Percentiles rank a stretch among this genome's conserved stretches.
These are phyloP conservation scores for Ganaspis sp. DNA, from an alignment of 1,140 invertebrate species.

Conservation along the genomic window DNA sequence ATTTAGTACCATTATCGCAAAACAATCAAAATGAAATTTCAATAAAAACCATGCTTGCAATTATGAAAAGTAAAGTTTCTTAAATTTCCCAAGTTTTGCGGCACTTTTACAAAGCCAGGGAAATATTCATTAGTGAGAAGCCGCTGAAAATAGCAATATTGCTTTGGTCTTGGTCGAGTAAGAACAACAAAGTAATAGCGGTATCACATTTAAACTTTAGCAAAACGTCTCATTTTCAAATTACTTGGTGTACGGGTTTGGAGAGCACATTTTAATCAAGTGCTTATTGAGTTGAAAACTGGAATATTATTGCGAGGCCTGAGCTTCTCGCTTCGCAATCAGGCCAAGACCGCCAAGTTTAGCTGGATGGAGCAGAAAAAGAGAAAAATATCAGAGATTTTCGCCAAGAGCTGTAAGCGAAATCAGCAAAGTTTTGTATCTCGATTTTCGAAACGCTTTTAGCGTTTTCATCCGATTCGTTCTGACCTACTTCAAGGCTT, in stretches of 20 bases:
- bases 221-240: constrained; percentile 66
- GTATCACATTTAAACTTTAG: constrained; percentile 61
- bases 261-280: constrained; percentile 68
- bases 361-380: constrained; percentile 29
- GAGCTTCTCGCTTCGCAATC: constrained; percentile 15
- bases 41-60: not conserved
- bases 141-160: not conserved
- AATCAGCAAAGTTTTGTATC: constrained; percentile 39
- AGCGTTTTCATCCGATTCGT: constrained; percentile 5
- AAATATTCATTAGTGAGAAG: constrained; percentile 52
- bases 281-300: constrained; percentile 66
- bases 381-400: constrained; percentile 4
- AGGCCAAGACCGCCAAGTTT: constrained; percentile 46
- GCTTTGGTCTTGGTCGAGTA: constrained; percentile 9
- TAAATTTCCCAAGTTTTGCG: constrained; percentile 21
- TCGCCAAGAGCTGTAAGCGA: constrained; percentile 35
- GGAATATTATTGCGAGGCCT: constrained; percentile 62
- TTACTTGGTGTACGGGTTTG: constrained; percentile 52
- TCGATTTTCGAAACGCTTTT: constrained; percentile 27
- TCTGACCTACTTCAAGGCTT: not conserved
- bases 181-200: constrained; percentile 31
- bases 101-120: constrained; percentile 47
- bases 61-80: constrained; percentile 1
- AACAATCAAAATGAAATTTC: too few species aligned
- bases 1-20: too few species aligned